These are phyloP conservation scores for Neotragus moschatus DNA, from an alignment of 2,113 vertebrate species.

Conservation along the genomic window DNA sequence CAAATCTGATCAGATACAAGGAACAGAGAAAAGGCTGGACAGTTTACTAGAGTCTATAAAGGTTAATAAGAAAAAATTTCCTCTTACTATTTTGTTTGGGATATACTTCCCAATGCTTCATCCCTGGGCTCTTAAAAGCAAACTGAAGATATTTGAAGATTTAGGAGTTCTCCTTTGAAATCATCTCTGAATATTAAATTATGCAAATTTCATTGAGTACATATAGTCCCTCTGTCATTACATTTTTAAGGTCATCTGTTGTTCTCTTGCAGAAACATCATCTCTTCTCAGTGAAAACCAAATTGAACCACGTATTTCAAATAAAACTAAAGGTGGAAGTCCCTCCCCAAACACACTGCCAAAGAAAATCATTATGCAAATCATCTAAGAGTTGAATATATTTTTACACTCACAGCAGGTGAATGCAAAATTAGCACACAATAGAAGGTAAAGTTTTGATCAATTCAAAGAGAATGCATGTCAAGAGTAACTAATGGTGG, in stretches of 20 bases:
- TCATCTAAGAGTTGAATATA: background rate
- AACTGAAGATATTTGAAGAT: background rate
- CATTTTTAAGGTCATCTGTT: slow-evolving; percentile 11
- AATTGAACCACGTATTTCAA: background rate
- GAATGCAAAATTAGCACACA: background rate
- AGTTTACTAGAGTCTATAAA: background rate
- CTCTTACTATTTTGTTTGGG: background rate
- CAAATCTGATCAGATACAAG: background rate
- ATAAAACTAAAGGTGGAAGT: background rate
- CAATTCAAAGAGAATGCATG: background rate
- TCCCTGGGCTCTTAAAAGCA: background rate
- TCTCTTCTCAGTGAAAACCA: background rate
- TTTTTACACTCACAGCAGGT: background rate
- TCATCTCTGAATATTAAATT: slow-evolving; percentile 4
- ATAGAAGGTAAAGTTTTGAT: background rate
- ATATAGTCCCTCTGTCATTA: background rate
- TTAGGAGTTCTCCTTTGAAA: background rate
- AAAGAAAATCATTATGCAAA: background rate
- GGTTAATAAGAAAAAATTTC: background rate
- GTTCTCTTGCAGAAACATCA: background rate
- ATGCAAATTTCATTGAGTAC: background rate
- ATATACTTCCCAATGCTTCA: background rate
- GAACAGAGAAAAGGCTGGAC: background rate
- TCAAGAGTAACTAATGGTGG: background rate
- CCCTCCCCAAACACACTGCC: background rate